phyloP scores from a whole-genome alignment of 2,888 invertebrate genomes.

The Toxonevra muliebris region DNA sequence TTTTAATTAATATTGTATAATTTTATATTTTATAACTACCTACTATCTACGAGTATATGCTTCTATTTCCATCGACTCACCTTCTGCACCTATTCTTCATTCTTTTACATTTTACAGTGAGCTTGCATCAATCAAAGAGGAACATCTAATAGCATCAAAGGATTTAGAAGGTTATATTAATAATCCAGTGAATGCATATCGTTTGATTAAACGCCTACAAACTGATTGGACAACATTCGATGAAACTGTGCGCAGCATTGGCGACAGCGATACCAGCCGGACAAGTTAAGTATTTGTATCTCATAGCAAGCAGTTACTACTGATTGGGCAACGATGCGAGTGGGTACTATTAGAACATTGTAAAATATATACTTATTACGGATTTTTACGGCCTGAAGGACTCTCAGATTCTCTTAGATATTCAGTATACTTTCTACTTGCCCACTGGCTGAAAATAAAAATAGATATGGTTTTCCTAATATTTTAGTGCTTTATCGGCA shows the following conservation, averaged over 20 bases:
- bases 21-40: too few species aligned
- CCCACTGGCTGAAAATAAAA: too few species aligned
- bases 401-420: too few species aligned
- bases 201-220: conserved; percentile 91
- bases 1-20: not conserved
- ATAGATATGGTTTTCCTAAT: too few species aligned
- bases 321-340: too few species aligned
- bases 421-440: too few species aligned
- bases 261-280: conserved; percentile 68
- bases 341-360: not conserved
- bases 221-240: conserved; percentile 88
- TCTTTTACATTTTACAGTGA: conserved; percentile 48
- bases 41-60: too few species aligned
- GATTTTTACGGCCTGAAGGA: too few species aligned
- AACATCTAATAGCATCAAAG: conserved; percentile 78
- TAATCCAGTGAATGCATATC: conserved; percentile 94
- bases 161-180: conserved; percentile 84
- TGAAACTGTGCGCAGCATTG: conserved; percentile 70
- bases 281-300: conserved; percentile 51
- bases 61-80: not conserved
- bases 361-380: not conserved
- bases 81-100: not conserved
- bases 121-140: conserved; percentile 74
- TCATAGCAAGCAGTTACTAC: too few species aligned
- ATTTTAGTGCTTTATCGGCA: too few species aligned